Conservation (phyloP, 2,888 invertebrate genomes). For the Epistrophe grossulariae region DNA sequence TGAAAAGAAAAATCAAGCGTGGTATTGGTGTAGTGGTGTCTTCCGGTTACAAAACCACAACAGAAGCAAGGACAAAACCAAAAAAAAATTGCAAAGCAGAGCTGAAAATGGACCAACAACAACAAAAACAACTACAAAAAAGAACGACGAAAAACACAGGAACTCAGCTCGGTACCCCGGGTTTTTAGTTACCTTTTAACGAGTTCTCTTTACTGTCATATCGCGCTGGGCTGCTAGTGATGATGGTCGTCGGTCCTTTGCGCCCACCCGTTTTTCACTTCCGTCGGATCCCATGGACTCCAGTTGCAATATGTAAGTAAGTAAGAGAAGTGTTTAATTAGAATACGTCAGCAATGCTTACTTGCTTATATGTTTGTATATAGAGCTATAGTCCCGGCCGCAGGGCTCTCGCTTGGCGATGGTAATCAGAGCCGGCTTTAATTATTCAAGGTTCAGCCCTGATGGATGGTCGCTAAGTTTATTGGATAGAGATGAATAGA, state of each 20-base stretch:
- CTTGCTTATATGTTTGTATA: not conserved
- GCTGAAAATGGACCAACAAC: conserved; percentile 4
- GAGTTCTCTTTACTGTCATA: conserved; percentile 72
- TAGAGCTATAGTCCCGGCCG: conserved; percentile 38
- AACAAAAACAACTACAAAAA: conserved; percentile 19
- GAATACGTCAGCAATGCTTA: conserved; percentile 51
- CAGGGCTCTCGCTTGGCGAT: conserved; percentile 77
- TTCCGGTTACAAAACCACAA: conserved; percentile 74
- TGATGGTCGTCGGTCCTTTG: not conserved
- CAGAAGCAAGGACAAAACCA: conserved; percentile 67
- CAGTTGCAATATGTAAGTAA: conserved; percentile 66
- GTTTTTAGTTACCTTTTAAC: conserved; percentile 76
- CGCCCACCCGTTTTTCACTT: conserved; percentile 42
- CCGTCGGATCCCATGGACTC: conserved; percentile 58
- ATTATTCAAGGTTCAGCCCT: conserved; percentile 83
- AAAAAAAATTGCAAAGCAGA: conserved; percentile 52
- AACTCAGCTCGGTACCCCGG: conserved; percentile 54
- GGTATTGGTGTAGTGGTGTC: conserved; percentile 53
- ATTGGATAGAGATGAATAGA: conserved; percentile 59
- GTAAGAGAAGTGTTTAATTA: conserved; percentile 72
- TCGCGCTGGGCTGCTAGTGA: conserved; percentile 36
- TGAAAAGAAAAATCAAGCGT: conserved; percentile 57
- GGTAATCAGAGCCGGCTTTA: conserved; percentile 83
- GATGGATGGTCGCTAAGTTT: conserved; percentile 80
- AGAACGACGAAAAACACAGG: conserved; percentile 38